Evolutionary conservation across 2,797 vertebrate genomes (phyloP).

Genomic region (Scleropages formosus): DNA sequence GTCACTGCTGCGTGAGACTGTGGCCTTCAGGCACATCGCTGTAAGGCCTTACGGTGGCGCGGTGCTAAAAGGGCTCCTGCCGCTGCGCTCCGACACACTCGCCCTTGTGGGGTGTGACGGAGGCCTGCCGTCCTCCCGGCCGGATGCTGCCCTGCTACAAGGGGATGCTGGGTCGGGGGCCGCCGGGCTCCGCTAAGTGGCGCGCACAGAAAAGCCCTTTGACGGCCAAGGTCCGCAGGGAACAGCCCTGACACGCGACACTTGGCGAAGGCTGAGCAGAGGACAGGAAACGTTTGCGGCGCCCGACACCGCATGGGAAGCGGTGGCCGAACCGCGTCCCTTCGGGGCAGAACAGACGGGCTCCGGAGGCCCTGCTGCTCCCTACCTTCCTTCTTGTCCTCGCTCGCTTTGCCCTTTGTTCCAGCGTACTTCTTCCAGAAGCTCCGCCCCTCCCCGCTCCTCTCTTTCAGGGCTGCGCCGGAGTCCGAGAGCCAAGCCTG

Average conservation of each 20-base stretch:
- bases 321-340: constrained; percentile 10
- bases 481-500: constrained; percentile 97
- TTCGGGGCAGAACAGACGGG: background rate
- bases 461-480: constrained; percentile 84
- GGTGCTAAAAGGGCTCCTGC: too few relatives aligned
- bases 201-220: constrained; percentile 26
- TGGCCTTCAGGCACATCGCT: too few relatives aligned
- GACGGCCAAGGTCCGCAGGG: too few relatives aligned
- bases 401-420: constrained; percentile 48
- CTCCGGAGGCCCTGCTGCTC: background rate
- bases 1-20: too few relatives aligned
- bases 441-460: constrained; percentile 72
- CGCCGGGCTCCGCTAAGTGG: constrained; percentile 21
- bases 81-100: too few relatives aligned
- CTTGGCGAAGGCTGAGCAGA: background rate
- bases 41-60: too few relatives aligned
- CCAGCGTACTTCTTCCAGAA: constrained; percentile 64
- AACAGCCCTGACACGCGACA: background rate
- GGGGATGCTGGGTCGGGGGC: too few relatives aligned
- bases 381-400: constrained; percentile 46
- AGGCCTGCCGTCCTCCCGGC: too few relatives aligned
- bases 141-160: constrained; percentile 27
- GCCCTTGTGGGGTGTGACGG: too few relatives aligned
- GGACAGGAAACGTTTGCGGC: constrained; percentile 29
- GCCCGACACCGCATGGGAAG: constrained; percentile 18